phyloP scores from a whole-genome alignment of 2,888 invertebrate species.

The Phyllotreta cruciferae region DNA sequence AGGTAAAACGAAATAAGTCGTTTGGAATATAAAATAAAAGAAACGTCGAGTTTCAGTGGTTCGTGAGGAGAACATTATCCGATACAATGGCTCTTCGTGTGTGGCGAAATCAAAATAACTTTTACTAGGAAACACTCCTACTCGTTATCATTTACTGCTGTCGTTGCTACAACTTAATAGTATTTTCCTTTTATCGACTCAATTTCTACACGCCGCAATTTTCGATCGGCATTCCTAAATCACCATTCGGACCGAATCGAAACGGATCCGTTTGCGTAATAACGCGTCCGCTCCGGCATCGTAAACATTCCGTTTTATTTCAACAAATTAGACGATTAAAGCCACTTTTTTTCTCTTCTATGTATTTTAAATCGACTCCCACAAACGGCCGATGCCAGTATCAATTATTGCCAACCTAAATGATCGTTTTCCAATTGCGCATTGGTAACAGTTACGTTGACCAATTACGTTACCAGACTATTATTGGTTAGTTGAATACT shows the following conservation, averaged over 20 bases:
- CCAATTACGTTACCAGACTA: no score
- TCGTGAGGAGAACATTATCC: constrained; percentile 55
- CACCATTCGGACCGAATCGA: constrained; percentile 16
- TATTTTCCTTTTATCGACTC: constrained; percentile 33
- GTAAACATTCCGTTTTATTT: constrained; percentile 25
- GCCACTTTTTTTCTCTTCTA: no score
- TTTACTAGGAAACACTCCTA: constrained; percentile 50
- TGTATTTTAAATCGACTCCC: no score
- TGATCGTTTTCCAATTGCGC: no score
- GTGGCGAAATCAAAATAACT: constrained; percentile 52
- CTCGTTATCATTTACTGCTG: constrained; percentile 46
- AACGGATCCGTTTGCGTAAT: constrained; percentile 18
- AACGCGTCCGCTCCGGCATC: constrained; percentile 13
- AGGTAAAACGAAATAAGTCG: constrained; percentile 26
- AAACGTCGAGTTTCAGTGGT: constrained; percentile 39
- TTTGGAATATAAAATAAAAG: constrained; percentile 30
- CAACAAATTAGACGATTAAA: constrained; percentile 8
- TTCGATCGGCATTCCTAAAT: constrained; percentile 22
- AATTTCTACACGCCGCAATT: constrained; percentile 26
- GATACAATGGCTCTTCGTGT: constrained; percentile 56
- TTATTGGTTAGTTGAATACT: no score
- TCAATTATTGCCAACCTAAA: no score
- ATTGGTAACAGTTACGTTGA: no score
- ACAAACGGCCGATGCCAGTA: no score
- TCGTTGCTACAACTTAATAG: constrained; percentile 35